A percentile compares a stretch with the other conserved stretches of the same genome.
phyloP scores from a whole-genome alignment of 2,113 vertebrate species.

The Oryzias curvinotus region DNA sequence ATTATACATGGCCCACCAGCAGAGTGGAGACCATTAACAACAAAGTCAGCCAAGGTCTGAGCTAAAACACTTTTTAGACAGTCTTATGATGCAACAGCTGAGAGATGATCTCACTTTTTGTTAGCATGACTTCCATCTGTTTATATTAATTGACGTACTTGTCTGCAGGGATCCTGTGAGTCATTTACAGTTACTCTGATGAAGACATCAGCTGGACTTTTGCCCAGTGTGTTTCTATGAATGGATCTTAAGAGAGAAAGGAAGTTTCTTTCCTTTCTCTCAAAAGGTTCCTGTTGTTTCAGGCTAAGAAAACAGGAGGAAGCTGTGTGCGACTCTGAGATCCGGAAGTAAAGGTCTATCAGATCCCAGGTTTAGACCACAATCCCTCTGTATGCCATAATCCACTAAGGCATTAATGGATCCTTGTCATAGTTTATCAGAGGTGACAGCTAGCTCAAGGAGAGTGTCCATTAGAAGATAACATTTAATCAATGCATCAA shows the following conservation, averaged over 20 bases:
- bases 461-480: conserved; percentile 23
- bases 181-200: conserved; percentile 31
- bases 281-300: neutral
- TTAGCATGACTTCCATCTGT: conserved; percentile 26
- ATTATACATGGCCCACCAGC: conserved; percentile 4
- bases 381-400: conserved; percentile 39
- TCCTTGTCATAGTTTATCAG: conserved; percentile 27
- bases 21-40: conserved; percentile 12
- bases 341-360: conserved; percentile 18
- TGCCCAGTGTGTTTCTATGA: conserved; percentile 11
- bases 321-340: conserved; percentile 2
- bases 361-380: conserved; percentile 3
- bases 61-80: conserved; percentile 26
- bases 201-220: conserved; percentile 22
- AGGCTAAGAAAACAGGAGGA: conserved; percentile 4
- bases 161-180: conserved; percentile 24
- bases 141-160: conserved; percentile 37
- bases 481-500: conserved; percentile 21
- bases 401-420: conserved; percentile 15
- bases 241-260: conserved; percentile 1
- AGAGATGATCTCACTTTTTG: conserved; percentile 49
- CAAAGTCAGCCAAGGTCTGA: conserved; percentile 30
- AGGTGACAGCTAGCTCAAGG: conserved; percentile 10
- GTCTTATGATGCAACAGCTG: conserved; percentile 32
- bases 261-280: neutral